Percentiles rank a stretch among this genome's conserved stretches.
Evolutionary conservation across 2,888 invertebrate genomes (phyloP).

Genomic region (Ormia ochracea): DNA sequence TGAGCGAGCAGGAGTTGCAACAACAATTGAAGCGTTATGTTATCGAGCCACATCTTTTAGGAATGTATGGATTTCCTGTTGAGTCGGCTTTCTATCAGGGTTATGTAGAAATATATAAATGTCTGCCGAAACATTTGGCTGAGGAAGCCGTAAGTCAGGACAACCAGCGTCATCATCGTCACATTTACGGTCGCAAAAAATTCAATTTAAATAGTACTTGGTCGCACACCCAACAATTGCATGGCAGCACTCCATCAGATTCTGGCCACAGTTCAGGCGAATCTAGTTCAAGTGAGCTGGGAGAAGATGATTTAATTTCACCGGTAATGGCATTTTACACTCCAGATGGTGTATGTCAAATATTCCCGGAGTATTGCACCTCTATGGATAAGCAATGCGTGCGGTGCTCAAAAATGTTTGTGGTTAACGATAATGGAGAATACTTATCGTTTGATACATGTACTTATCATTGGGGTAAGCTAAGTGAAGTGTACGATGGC

Average conservation of each 20-base stretch:
- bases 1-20: slow-evolving; percentile 79
- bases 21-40: slow-evolving; percentile 81
- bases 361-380: slow-evolving; percentile 66
- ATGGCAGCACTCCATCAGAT: slow-evolving; percentile 72
- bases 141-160: slow-evolving; percentile 49
- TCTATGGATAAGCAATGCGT: slow-evolving; percentile 81
- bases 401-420: slow-evolving; percentile 85
- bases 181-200: slow-evolving; percentile 48
- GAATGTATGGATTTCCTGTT: slow-evolving; percentile 84
- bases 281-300: slow-evolving; percentile 76
- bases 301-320: slow-evolving; percentile 66
- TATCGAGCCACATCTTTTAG: slow-evolving; percentile 81
- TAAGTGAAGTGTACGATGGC: slow-evolving; percentile 78
- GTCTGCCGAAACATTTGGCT: slow-evolving; percentile 77
- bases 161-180: slow-evolving; percentile 61
- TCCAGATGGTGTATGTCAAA: slow-evolving; percentile 64
- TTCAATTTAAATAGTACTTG: slow-evolving; percentile 64
- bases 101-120: slow-evolving; percentile 82
- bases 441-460: slow-evolving; percentile 87
- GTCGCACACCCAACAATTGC: slow-evolving; percentile 25
- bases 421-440: slow-evolving; percentile 83
- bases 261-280: slow-evolving; percentile 79
- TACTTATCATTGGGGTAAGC: slow-evolving; percentile 92
- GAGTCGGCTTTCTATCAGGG: slow-evolving; percentile 81
- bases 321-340: slow-evolving; percentile 72